Base-by-base conservation (phyloP, 2,888 invertebrate species). In the Mamestra brassicae region DNA sequence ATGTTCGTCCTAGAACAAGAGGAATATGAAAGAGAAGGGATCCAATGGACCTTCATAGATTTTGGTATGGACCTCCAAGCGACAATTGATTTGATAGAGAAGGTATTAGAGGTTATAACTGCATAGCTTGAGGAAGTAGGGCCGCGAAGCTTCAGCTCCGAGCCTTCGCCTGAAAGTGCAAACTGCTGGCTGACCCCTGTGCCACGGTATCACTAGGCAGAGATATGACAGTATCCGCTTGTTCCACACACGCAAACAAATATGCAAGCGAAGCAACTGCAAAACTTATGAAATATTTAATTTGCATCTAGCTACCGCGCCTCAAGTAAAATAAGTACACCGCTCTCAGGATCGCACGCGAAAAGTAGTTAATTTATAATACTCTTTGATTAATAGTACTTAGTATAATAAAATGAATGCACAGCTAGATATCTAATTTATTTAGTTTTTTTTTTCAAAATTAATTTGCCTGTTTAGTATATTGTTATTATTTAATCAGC, bases 1-100 rank as follows among this genome's bases (percentile, higher is more conserved):
- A 99, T 99, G 99, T 99, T 99, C 97, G 98, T 99, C 89, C 97
- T 99, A 96, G 99, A 99, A 97, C 99, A 99, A 97, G 99, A 99
- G 95, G 99, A 99, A 93, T 99, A 99, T 97, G 98, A 98, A 96
- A 97, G 98, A 90, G 98, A 99, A 97, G 98, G 98, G 91, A 98
- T 99, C 94, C 97, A 97, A 90, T 99, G 99, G 99, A 97, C 97
- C 89, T 99, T 99, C 96, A 99, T 99, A 95, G 99, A 99, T 97
- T 99, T 99, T 96, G 99, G 99, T 97, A 98, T 99, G 98, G 99
- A 99, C 95, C 97, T 99, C 92, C 98, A 98, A 96, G 97, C 98
- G 88, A 99, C 98, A 94, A 99, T 99, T 96, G 98, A 98, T 92
- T 97, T 99, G 87, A 98, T 99, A 92, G 98, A 98, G 97, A 98